Percentiles rank a stretch among this genome's conserved stretches.
Conservation (phyloP, 2,113 vertebrate species). For the Coptodon bakossiorum region DNA sequence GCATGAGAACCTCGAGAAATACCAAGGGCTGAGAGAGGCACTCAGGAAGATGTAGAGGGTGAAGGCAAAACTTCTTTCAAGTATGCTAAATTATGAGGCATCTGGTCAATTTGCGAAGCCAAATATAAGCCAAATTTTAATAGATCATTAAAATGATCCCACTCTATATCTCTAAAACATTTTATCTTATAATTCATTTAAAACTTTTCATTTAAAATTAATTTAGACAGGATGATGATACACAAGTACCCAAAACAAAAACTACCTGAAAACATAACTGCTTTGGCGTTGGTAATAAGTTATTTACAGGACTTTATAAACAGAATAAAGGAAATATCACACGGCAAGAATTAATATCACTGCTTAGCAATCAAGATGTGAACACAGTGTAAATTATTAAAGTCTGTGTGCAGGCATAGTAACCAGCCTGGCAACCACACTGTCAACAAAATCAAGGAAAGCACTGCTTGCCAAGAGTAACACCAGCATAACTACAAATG, state of each 20-base stretch:
- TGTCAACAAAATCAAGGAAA: neutral
- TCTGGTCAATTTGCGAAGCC: neutral
- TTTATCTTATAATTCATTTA: neutral
- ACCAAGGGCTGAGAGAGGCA: neutral
- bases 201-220: neutral
- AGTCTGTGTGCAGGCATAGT: neutral
- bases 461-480: neutral
- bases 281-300: neutral
- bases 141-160: fast-evolving
- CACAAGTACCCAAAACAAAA: neutral
- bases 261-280: neutral
- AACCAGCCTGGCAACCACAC: neutral
- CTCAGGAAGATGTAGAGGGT: neutral
- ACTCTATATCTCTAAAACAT: neutral
- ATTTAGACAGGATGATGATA: neutral
- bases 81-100: neutral
- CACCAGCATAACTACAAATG: neutral
- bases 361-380: neutral
- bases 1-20: neutral
- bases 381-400: neutral
- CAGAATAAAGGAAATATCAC: neutral
- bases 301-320: neutral
- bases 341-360: neutral
- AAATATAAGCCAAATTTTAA: neutral
- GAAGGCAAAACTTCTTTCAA: neutral